These are phyloP conservation scores for Diprion similis DNA, from an alignment of 1,140 invertebrate genomes.

Conservation along the genomic window DNA sequence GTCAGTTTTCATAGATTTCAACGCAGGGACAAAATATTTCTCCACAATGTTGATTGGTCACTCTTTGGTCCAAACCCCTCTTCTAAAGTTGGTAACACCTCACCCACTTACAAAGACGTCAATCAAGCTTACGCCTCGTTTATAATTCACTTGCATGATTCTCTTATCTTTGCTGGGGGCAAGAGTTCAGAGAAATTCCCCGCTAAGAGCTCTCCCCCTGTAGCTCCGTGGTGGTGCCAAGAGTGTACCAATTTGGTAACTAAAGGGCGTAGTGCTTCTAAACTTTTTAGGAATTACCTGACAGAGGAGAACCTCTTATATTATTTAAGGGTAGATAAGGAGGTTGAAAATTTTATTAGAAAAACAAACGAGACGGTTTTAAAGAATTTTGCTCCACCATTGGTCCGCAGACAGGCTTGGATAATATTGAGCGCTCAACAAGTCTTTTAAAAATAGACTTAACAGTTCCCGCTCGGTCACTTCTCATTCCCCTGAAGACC, in stretches of 20 bases:
- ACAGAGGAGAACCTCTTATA: background rate
- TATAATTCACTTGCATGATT: background rate
- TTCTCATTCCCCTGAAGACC: background rate
- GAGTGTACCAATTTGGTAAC: background rate
- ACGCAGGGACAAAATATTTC: background rate
- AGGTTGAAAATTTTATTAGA: background rate
- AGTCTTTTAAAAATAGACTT: background rate
- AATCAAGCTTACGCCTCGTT: background rate
- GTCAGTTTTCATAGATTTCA: background rate
- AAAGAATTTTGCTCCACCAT: background rate
- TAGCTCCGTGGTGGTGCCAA: background rate
- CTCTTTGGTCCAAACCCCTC: too few relatives aligned
- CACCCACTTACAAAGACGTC: background rate
- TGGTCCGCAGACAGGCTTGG: background rate
- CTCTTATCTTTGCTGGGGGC: background rate
- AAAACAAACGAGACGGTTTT: background rate
- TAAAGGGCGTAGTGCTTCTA: background rate
- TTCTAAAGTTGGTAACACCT: background rate
- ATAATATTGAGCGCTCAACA: background rate
- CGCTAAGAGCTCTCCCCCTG: background rate
- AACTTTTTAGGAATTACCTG: background rate
- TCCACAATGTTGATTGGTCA: background rate
- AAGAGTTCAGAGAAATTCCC: background rate
- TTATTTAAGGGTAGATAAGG: background rate
- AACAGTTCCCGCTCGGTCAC: background rate